Percentiles rank a stretch among this genome's conserved stretches.
These are phyloP conservation scores for Ptychoptera albimana DNA, from an alignment of 2,888 invertebrate genomes.

Conservation along the genomic window DNA sequence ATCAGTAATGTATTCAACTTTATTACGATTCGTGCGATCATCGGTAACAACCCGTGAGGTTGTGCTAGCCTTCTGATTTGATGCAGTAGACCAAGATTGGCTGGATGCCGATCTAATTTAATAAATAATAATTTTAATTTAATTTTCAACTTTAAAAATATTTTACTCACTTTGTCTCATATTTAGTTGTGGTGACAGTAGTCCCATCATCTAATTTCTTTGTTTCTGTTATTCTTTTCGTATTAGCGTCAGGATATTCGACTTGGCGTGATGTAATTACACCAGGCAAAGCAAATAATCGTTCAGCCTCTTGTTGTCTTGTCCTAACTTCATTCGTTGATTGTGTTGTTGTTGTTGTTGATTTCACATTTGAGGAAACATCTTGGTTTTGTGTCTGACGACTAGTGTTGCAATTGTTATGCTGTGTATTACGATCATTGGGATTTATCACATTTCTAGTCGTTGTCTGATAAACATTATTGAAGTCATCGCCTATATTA, in stretches of 20 bases:
- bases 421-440: no score
- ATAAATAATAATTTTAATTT: conserved; percentile 9
- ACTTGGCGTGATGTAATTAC: conserved; percentile 37
- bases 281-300: conserved; percentile 25
- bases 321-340: conserved; percentile 18
- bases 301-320: conserved; percentile 9
- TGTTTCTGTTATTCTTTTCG: conserved; percentile 49
- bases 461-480: conserved; percentile 10
- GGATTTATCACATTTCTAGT: conserved; percentile 10
- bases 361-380: conserved; percentile 6
- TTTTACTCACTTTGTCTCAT: conserved; percentile 35
- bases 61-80: conserved; percentile 8
- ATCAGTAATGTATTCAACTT: conserved; percentile 6
- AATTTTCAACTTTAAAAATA: neutral
- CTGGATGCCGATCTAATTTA: conserved; percentile 13
- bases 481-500: conserved; percentile 5
- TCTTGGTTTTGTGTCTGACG: no score
- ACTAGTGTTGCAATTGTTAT: no score
- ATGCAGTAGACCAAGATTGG: conserved; percentile 11
- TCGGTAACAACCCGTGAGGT: conserved; percentile 9
- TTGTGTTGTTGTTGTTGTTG: conserved; percentile 30
- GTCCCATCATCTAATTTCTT: conserved; percentile 49
- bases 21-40: conserved; percentile 8
- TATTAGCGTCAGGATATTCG: conserved; percentile 47
- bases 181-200: conserved; percentile 48